Evolutionary conservation across 2,797 vertebrate genomes (phyloP).

Genomic region (Neostethus bicornis): DNA sequence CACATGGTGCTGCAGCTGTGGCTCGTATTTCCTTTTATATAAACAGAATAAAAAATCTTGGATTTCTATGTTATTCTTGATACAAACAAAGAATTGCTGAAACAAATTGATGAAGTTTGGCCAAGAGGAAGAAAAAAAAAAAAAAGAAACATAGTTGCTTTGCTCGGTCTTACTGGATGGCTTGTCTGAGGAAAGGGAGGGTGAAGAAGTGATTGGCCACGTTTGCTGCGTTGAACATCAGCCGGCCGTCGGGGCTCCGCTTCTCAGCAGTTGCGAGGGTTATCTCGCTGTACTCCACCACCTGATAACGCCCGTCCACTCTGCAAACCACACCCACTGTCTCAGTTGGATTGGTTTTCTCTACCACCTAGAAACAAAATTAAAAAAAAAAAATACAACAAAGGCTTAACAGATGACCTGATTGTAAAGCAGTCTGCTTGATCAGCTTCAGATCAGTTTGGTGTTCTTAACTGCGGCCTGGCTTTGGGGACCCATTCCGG

Average conservation of each 20-base stretch:
- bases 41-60: conserved; percentile 14
- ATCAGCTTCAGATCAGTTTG: no score
- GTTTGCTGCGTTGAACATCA: conserved; percentile 92
- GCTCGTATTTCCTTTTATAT: conserved; percentile 85
- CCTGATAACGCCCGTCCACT: conserved; percentile 91
- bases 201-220: conserved; percentile 96
- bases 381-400: background rate
- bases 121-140: background rate
- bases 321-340: conserved; percentile 95
- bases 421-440: background rate
- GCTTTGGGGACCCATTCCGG: no score
- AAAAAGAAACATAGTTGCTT: background rate
- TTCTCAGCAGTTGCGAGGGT: conserved; percentile 89
- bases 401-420: background rate
- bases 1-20: conserved; percentile 92
- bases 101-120: background rate
- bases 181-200: conserved; percentile 86
- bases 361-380: conserved; percentile 86
- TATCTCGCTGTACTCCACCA: conserved; percentile 98
- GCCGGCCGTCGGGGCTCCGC: conserved; percentile 86
- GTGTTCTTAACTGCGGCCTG: no score
- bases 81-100: background rate
- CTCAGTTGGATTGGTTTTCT: conserved; percentile 96
- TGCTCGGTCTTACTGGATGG: conserved; percentile 85
- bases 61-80: conserved; percentile 1